Evolutionary conservation across 2,888 invertebrate genomes (phyloP), one percentile per base, ranked within the genome.

Genomic region (Aleiodes alternator): DNA sequence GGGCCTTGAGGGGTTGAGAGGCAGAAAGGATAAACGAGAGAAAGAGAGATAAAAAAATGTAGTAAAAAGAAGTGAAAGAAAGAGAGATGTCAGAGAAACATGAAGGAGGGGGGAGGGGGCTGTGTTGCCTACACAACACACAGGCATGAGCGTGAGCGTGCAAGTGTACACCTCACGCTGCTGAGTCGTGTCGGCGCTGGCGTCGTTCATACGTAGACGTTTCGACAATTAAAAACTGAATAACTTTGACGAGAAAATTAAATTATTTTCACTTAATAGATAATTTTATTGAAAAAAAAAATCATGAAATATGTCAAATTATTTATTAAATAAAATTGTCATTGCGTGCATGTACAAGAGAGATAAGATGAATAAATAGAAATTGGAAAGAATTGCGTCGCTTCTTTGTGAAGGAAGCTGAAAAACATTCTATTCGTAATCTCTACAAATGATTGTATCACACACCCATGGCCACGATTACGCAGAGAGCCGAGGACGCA

Each of bases 111-210:
- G n/a, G n/a, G n/a, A n/a, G 75, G 61, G 31, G 51, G 31, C 53
- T 53, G 56, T 53, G 56, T 66, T 64, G 64, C 51, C 48, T 43
- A 43, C 43, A 43, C 43, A 43, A 43, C 72, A 61, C 59, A 72
- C 73, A 73, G 50, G 38, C 61, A 70, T 64, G 66, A 61, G 69
- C 61, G 53, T 72, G 69, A 53, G 69, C 70, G 69, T 71, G 57
- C 53, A 53, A 64, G 61, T 66, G 72, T 69, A 69, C 69, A 51
- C 76, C 69, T 75, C 64, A 55, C 69, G 70, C 76, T 72, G 69
- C 66, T 69, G 68, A 61, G 38, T 73, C 73, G 73, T 55, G 56
- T 77, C 77, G 75, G 78, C 79, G 76, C 78, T 78, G 55, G 75
- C 70, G 78, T 79, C 76, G 76, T 73, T 48, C 43, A 53, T 43